These are phyloP conservation scores for Pocillopora verrucosa DNA, from an alignment of 64 coral and sea anemone species.

Conservation along the genomic window DNA sequence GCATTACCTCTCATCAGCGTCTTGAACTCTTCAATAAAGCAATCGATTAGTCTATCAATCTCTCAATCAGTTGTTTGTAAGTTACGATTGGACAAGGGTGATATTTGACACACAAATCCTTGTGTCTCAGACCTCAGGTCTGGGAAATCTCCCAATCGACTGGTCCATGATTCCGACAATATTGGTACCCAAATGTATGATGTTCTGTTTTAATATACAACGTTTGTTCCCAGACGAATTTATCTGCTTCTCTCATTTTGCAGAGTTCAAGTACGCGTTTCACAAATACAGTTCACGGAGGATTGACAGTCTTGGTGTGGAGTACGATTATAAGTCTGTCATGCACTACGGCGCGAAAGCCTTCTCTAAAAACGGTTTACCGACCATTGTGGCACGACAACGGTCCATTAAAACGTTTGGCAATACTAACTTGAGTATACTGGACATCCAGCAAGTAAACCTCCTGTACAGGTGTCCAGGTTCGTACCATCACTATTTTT, in stretches of 20 bases:
- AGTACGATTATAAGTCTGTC: constrained; percentile 79
- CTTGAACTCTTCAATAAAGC: background rate
- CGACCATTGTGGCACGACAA: constrained; percentile 68
- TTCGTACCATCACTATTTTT: background rate
- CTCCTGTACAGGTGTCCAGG: constrained; percentile 85
- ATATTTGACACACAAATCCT: background rate
- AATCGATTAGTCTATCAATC: background rate
- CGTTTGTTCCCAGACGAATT: background rate
- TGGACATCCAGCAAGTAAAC: constrained; percentile 85
- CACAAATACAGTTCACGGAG: constrained; percentile 74
- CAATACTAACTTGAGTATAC: constrained; percentile 68
- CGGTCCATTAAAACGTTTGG: constrained; percentile 73
- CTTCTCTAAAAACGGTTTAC: constrained; percentile 73
- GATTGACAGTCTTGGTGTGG: constrained; percentile 83
- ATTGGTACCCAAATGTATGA: background rate
- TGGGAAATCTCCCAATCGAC: too few relatives aligned
- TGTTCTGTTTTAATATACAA: background rate
- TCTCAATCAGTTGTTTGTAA: background rate
- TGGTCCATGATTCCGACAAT: background rate
- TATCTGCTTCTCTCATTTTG: constrained; percentile 1
- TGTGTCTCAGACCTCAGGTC: background rate
- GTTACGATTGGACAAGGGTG: background rate
- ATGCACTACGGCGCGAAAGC: constrained; percentile 89
- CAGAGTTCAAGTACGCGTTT: constrained; percentile 87
- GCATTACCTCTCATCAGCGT: too few relatives aligned